Conservation (phyloP, 1,140 invertebrate species). For the Agrypnia vestita region DNA sequence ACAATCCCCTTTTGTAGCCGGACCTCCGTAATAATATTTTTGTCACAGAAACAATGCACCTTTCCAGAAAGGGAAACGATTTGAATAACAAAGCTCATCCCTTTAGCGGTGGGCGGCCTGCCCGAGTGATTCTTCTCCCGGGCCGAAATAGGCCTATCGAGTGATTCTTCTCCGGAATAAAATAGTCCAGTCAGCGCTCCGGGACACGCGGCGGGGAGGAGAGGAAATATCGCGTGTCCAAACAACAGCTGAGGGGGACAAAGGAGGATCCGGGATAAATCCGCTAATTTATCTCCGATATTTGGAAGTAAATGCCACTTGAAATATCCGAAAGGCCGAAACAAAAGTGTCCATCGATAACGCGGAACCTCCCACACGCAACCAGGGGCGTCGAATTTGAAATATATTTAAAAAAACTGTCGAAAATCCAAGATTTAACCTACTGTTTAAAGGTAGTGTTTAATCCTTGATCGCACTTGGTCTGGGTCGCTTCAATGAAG, state of each 20-base stretch:
- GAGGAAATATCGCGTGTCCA: slow-evolving; percentile 16
- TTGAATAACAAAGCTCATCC: no score
- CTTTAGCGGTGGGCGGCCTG: no score
- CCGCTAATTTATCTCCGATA: slow-evolving; percentile 37
- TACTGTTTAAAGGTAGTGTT: no score
- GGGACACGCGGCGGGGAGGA: slow-evolving; percentile 9
- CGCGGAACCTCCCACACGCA: background rate
- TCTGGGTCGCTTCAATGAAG: no score
- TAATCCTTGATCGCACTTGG: no score
- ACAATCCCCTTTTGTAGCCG: background rate
- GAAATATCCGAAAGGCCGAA: slow-evolving; percentile 38
- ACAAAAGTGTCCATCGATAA: slow-evolving; percentile 37
- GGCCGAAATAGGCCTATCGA: background rate
- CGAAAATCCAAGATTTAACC: no score
- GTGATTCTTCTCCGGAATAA: background rate
- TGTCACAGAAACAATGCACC: background rate
- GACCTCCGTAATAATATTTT: background rate
- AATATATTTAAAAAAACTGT: no score
- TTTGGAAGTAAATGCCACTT: slow-evolving; percentile 38
- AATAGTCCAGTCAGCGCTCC: background rate
- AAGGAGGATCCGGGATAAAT: slow-evolving; percentile 25
- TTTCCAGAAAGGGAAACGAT: background rate
- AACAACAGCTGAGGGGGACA: slow-evolving; percentile 18
- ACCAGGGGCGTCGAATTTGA: background rate
- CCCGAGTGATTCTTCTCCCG: no score